Percentiles rank a stretch among this genome's conserved stretches.
phyloP scores from a whole-genome alignment of 1,140 invertebrate genomes.

The Cylas formicarius region DNA sequence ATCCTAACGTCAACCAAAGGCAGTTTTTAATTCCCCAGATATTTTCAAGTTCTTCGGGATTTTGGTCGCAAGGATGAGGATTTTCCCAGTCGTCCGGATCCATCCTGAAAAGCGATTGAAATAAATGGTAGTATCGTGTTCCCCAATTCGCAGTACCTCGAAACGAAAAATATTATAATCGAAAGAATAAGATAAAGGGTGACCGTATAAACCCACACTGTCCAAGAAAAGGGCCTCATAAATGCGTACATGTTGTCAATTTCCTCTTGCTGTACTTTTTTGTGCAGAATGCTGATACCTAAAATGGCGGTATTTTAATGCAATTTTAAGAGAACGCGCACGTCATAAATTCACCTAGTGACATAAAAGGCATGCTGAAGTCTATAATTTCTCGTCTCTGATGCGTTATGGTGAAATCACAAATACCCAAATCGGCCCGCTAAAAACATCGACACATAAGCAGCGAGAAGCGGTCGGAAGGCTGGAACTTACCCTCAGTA shows the following conservation, averaged over 20 bases:
- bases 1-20: conserved; percentile 71
- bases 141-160: conserved; percentile 17
- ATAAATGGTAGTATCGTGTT: not conserved
- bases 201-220: conserved; percentile 90
- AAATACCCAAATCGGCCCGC: conserved; percentile 86
- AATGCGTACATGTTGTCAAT: conserved; percentile 79
- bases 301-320: conserved; percentile 24
- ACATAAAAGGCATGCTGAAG: conserved; percentile 89
- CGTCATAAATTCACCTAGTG: conserved; percentile 51
- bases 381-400: conserved; percentile 75
- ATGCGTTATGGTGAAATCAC: conserved; percentile 86
- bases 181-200: conserved; percentile 81
- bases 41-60: conserved; percentile 73
- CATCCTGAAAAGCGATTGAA: conserved; percentile 50
- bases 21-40: conserved; percentile 69
- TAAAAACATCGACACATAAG: conserved; percentile 41
- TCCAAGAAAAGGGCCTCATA: conserved; percentile 74
- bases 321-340: not conserved
- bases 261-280: conserved; percentile 59
- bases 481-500: conserved; percentile 62
- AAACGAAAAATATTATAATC: conserved; percentile 18
- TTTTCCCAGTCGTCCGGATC: conserved; percentile 84
- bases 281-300: conserved; percentile 75
- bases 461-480: not conserved
- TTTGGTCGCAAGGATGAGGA: conserved; percentile 74